These are phyloP conservation scores for Brassicogethes aeneus DNA, from an alignment of 2,888 invertebrate species.

Conservation along the genomic window DNA sequence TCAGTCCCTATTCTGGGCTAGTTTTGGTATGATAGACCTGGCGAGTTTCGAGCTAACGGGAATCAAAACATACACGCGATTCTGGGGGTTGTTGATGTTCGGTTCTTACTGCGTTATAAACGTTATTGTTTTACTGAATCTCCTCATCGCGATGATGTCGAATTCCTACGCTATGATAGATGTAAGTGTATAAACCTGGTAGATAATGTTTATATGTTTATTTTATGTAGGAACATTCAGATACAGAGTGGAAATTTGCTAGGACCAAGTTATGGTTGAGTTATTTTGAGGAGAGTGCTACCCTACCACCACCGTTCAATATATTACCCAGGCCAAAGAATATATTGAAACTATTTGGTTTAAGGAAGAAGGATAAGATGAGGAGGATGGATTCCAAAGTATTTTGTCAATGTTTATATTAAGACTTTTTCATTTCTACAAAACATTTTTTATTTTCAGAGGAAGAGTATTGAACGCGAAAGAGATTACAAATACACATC, in stretches of 20 bases:
- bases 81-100: constrained; percentile 94
- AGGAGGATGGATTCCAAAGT: constrained; percentile 49
- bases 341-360: constrained; percentile 55
- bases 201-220: neutral
- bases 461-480: constrained; percentile 55
- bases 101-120: constrained; percentile 93
- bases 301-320: constrained; percentile 90
- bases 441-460: too few relatives aligned
- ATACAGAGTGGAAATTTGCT: constrained; percentile 95
- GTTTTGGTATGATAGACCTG: constrained; percentile 86
- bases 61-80: constrained; percentile 83
- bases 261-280: constrained; percentile 91
- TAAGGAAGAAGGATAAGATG: constrained; percentile 52
- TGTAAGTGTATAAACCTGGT: constrained; percentile 51
- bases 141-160: constrained; percentile 97
- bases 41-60: constrained; percentile 81
- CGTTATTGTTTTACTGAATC: constrained; percentile 85
- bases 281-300: constrained; percentile 87
- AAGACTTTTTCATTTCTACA: too few relatives aligned
- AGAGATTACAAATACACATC: constrained; percentile 63
- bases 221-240: constrained; percentile 83
- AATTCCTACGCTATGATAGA: constrained; percentile 90
- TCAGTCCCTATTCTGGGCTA: constrained; percentile 94
- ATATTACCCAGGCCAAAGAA: constrained; percentile 83
- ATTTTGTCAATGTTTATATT: constrained; percentile 18